Evolutionary conservation across 2,888 invertebrate species (phyloP), one percentile per base, ranked within the genome.

Genomic region (Ochropacha duplaris): DNA sequence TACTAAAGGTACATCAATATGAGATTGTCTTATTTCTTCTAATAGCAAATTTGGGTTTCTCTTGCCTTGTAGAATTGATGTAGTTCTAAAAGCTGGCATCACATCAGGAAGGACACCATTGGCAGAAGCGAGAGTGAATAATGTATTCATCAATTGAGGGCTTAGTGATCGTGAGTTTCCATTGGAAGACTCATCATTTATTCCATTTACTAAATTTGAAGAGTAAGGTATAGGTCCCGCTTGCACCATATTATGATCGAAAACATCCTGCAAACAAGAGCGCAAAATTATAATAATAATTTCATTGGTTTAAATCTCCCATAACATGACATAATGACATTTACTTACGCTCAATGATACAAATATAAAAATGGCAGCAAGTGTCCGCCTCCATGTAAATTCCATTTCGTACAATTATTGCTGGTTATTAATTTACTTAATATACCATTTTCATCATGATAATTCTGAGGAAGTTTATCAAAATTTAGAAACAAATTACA

Each of bases 341-440:
- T 11, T 58, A 80, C 83, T 85, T 79, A 88, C 88, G 57, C 71
- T 68, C 44, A 73, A 28, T 50, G 64, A 68, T 65, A 80, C 68
- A 44, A 80, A 61, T 60, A 79, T 58, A 56, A 79, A 62, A 57
- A 79, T 57, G 39, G 69, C 68, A 54, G 69, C 63, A 57, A 76
- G 61, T 69, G 77, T 76, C 79, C 76, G 79, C 62, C 70, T 70
- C 64, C 72, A 66, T 63, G 70, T 68, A 74, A 71, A 65, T 69
- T 72, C 76, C 86, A 88, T 88, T 65, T 75, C 71, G 68, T 79
- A 81, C 78, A 83, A 78, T 74, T 70, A 60, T 69, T 68, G 60
- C 72, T 57, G 61, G 61, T 61, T 77, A 74, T 71, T 68, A 68
- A 72, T 78, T 81, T 75, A 81, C 81, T 78, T 86, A 83, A 75